Conservation (phyloP, 2,888 invertebrate species). For the Polylopha cassiicola region DNA sequence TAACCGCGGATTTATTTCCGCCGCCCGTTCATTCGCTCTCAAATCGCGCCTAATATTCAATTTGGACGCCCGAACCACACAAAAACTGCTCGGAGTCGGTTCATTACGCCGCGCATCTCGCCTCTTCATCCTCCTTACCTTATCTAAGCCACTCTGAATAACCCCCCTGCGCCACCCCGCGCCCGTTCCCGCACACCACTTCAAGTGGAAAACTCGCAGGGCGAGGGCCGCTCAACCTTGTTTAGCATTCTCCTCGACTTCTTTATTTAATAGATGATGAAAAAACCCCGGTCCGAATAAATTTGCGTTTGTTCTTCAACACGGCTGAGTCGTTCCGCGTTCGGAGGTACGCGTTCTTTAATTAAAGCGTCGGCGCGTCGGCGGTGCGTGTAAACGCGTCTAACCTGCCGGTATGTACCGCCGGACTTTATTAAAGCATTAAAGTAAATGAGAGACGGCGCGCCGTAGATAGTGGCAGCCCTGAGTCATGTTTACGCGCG, state of each 20-base stretch:
- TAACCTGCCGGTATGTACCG: slow-evolving; percentile 47
- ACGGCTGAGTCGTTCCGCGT: slow-evolving; percentile 56
- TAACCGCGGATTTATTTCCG: slow-evolving; percentile 74
- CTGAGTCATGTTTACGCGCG: slow-evolving; percentile 64
- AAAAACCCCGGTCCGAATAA: slow-evolving; percentile 72
- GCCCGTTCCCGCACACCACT: slow-evolving; percentile 60
- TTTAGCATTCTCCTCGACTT: slow-evolving; percentile 76
- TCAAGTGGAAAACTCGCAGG: slow-evolving; percentile 75
- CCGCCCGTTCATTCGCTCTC: slow-evolving; percentile 71
- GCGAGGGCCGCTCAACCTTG: slow-evolving; percentile 75
- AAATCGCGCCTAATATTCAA: slow-evolving; percentile 77
- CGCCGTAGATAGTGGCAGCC: slow-evolving; percentile 47
- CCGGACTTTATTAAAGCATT: slow-evolving; percentile 60
- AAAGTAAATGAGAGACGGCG: slow-evolving; percentile 42
- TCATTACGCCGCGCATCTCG: slow-evolving; percentile 76
- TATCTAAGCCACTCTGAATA: slow-evolving; percentile 75
- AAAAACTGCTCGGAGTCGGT: slow-evolving; percentile 74
- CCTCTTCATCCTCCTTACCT: slow-evolving; percentile 76
- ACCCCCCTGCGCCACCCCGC: slow-evolving; percentile 47
- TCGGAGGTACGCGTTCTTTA: slow-evolving; percentile 62
- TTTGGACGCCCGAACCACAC: slow-evolving; percentile 72
- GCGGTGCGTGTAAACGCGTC: slow-evolving; percentile 55
- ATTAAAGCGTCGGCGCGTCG: slow-evolving; percentile 58
- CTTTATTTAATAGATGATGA: slow-evolving; percentile 76
- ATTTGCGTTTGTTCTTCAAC: slow-evolving; percentile 71